Evolutionary conservation across 2,888 invertebrate species (phyloP).

Genomic region (Phasia obesa): DNA sequence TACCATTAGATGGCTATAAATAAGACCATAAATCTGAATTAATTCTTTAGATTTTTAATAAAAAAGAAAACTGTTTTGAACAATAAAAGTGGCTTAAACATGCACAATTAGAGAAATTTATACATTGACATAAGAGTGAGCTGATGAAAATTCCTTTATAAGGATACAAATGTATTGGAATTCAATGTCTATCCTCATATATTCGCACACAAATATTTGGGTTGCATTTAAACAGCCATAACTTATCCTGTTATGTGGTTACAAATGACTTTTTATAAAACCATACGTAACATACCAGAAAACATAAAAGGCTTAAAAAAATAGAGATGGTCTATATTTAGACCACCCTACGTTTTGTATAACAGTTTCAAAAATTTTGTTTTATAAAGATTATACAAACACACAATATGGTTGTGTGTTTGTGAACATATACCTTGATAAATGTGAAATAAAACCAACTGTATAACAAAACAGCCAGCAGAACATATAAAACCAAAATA

Average conservation of each 20-base stretch:
- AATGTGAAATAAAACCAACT: not conserved
- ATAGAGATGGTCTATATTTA: slow-evolving; percentile 1
- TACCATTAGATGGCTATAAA: no score
- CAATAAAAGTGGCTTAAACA: no score
- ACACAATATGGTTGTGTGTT: slow-evolving; percentile 15
- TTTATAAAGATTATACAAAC: not conserved
- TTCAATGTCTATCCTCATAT: not conserved
- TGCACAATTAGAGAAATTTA: no score
- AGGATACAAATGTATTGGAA: not conserved
- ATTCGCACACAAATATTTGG: slow-evolving; percentile 1
- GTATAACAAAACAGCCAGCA: slow-evolving; percentile 11
- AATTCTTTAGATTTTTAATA: no score
- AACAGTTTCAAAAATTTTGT: slow-evolving; percentile 4
- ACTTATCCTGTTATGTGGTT: slow-evolving; percentile 63
- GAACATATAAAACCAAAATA: not conserved
- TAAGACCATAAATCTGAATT: no score
- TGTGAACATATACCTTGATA: slow-evolving; percentile 5
- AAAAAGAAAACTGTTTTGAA: no score
- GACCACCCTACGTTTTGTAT: slow-evolving; percentile 21
- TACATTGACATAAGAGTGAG: no score
- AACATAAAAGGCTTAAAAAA: not conserved
- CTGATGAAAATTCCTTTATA: no score
- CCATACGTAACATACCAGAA: slow-evolving; percentile 47
- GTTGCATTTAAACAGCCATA: slow-evolving; percentile 41
- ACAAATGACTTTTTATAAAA: slow-evolving; percentile 62